phyloP scores from a whole-genome alignment of 2,888 invertebrate species.

The Torymus tubicola region DNA sequence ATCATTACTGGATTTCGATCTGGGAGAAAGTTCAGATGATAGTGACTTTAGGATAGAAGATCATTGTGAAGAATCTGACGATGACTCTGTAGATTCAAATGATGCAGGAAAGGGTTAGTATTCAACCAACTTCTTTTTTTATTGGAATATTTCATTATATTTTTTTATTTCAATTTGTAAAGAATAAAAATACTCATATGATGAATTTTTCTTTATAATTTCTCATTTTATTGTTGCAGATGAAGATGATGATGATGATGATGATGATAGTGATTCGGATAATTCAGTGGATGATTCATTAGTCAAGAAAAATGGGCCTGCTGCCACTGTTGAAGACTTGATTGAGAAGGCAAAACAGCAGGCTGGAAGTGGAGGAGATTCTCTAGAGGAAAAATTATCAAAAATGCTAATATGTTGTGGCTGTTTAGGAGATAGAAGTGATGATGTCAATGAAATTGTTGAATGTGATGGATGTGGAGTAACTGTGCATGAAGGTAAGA shows the following conservation, averaged over 20 bases:
- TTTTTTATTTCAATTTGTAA: too few species aligned
- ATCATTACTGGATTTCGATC: conserved; percentile 88
- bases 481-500: conserved; percentile 93
- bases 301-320: conserved; percentile 68
- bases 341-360: conserved; percentile 78
- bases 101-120: conserved; percentile 80
- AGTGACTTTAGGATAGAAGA: conserved; percentile 95
- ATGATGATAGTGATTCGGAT: conserved; percentile 75
- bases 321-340: conserved; percentile 77
- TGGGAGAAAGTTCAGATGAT: conserved; percentile 95
- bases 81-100: conserved; percentile 85
- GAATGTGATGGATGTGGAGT: conserved; percentile 98
- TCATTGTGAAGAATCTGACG: conserved; percentile 87
- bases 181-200: too few species aligned
- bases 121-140: background rate
- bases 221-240: background rate
- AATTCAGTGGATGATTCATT: conserved; percentile 75
- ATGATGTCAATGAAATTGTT: conserved; percentile 96
- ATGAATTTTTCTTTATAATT: too few species aligned
- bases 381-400: conserved; percentile 78
- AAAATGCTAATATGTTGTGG: conserved; percentile 93
- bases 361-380: conserved; percentile 73
- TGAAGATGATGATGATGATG: conserved; percentile 63
- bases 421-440: conserved; percentile 94
- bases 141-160: background rate